Evolutionary conservation across 2,797 vertebrate genomes (phyloP), one percentile per base, ranked within the genome.

Genomic region (Sebastes kiyomatsui): DNA sequence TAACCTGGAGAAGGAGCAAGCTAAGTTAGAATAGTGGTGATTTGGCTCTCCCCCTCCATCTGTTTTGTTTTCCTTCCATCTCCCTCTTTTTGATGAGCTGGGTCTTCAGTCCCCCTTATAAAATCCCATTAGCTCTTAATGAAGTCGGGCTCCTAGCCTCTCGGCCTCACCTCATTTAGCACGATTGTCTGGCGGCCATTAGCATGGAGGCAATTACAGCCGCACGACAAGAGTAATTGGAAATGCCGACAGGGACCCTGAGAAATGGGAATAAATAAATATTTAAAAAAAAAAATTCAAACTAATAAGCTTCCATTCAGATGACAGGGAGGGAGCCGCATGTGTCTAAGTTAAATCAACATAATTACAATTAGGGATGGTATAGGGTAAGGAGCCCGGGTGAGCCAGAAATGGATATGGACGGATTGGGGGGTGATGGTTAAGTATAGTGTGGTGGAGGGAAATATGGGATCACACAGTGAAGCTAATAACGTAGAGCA

Each of bases 141-240:
- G 98, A 99, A 99, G 98, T 98, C 97, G 96, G 96, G 97, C 97
- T 97, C 97, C 96, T 97, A 98, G 98, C 97, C 98, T 97, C 96
- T 96, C 93, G 96, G 97, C 97, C 97, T 97, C 98, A 99, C 97
- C 98, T 99, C 98, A 99, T 99, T 99, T 98, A 99, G 97, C 97
- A 97, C 97, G 97, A 99, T 99, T 99, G 98, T 99, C 98, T 99
- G 97, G 96, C 96, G 96, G 97, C 98, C 98, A 99, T 99, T 99
- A 99, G 95, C 97, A 95, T 97, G 97, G 97, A 99, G 98, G 97
- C 98, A 99, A 99, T 99, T 99, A 99, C 97, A 98, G 98, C 96
- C 97, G 96, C 97, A 97, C 97, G 96, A 97, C 96, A 97, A 98
- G 97, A 99, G 98, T 99, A 99, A 99, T 99, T 99, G 98, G 97